Evolutionary conservation across 2,888 invertebrate species (phyloP).

Genomic region (Mycalesis mineus): DNA sequence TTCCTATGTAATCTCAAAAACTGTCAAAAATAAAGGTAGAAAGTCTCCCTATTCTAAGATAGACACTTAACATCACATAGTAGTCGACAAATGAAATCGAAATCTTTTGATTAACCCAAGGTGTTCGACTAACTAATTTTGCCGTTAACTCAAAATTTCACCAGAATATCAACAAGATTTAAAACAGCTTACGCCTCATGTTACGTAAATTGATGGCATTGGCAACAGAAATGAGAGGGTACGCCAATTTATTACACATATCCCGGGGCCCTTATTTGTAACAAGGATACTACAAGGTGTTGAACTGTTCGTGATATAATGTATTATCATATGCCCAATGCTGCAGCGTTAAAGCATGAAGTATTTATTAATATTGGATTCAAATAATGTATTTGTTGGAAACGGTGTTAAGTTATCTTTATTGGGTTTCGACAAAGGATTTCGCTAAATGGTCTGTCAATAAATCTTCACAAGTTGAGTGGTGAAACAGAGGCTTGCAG

Average conservation of each 20-base stretch:
- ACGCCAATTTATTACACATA: conserved; percentile 64
- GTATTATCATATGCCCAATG: conserved; percentile 37
- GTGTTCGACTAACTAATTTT: no score
- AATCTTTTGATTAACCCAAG: no score
- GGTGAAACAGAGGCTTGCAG: conserved; percentile 1
- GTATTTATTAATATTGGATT: conserved; percentile 46
- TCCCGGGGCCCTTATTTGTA: conserved; percentile 61
- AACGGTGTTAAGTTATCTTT: conserved; percentile 5
- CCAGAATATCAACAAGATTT: conserved; percentile 13
- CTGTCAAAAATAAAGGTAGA: no score
- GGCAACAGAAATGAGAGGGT: conserved; percentile 50
- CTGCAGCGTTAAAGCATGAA: conserved; percentile 58
- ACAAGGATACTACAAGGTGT: conserved; percentile 54
- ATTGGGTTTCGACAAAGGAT: conserved; percentile 5
- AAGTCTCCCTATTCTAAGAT: no score
- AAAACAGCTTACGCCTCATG: conserved; percentile 22
- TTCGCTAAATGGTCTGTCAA: conserved; percentile 2
- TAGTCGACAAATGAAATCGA: no score
- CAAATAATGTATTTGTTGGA: conserved; percentile 25
- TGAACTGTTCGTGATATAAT: conserved; percentile 36
- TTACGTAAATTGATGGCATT: conserved; percentile 50
- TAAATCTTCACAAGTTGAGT: neutral
- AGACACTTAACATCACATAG: no score
- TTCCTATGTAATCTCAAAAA: no score
- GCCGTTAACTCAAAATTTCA: no score